phyloP scores from a whole-genome alignment of 2,797 vertebrate genomes.

The Peromyscus aztecus region DNA sequence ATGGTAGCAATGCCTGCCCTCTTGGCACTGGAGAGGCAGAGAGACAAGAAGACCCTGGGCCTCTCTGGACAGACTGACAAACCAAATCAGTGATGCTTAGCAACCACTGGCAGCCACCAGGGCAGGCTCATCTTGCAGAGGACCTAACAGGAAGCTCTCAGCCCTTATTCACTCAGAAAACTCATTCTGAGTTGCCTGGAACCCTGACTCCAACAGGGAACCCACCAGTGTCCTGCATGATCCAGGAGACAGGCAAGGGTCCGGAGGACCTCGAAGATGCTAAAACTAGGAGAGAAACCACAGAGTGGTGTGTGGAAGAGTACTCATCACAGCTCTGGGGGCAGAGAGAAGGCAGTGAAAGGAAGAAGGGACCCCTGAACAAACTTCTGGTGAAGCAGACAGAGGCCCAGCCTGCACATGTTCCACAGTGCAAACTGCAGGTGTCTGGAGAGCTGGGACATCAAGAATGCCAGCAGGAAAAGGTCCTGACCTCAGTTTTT shows the following conservation, averaged over 20 bases:
- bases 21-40: neutral
- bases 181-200: neutral
- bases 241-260: neutral
- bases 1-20: too few relatives aligned
- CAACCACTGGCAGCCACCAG: too few relatives aligned
- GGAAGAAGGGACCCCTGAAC: neutral
- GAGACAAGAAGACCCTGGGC: neutral
- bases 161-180: neutral
- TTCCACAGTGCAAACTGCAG: neutral
- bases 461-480: neutral
- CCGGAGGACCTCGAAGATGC: neutral
- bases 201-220: neutral
- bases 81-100: neutral
- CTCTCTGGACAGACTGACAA: neutral
- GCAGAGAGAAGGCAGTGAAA: neutral
- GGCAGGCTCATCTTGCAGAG: neutral
- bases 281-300: neutral
- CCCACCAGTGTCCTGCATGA: neutral
- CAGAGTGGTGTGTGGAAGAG: neutral
- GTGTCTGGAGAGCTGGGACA: too few relatives aligned
- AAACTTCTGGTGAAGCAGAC: neutral
- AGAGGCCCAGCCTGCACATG: neutral
- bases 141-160: neutral
- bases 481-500: neutral
- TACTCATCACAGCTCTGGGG: too few relatives aligned